phyloP scores from a whole-genome alignment of 1,140 invertebrate species.

The Metaphire vulgaris region DNA sequence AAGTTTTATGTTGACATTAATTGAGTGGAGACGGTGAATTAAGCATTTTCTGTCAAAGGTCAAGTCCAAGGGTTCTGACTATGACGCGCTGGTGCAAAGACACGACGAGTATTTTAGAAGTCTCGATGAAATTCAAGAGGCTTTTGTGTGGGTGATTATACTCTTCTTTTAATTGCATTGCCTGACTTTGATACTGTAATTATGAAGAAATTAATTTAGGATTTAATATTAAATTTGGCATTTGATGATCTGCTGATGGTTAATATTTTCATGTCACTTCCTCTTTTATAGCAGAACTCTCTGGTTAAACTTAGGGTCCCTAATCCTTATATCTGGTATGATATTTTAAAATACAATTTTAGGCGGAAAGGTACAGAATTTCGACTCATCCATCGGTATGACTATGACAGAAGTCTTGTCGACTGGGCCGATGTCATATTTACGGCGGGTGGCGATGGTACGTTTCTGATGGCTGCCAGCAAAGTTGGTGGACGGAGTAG shows the following conservation, averaged over 20 bases:
- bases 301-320: too few species aligned
- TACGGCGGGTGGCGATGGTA: conserved; percentile 95
- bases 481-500: conserved; percentile 67
- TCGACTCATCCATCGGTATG: conserved; percentile 69
- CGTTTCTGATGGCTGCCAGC: conserved; percentile 87
- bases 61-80: conserved; percentile 69
- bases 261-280: too few species aligned
- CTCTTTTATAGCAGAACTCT: too few species aligned
- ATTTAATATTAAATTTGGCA: too few species aligned
- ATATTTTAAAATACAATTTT: too few species aligned
- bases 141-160: not conserved
- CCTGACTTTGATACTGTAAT: not conserved
- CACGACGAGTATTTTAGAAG: conserved; percentile 74
- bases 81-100: conserved; percentile 65
- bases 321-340: too few species aligned
- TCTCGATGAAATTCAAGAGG: conserved; percentile 46
- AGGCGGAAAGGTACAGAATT: conserved; percentile 64
- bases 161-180: conserved; percentile 14
- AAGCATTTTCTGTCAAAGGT: too few species aligned
- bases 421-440: conserved; percentile 91
- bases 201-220: too few species aligned
- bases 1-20: too few species aligned
- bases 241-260: too few species aligned
- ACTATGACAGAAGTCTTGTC: conserved; percentile 64
- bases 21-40: too few species aligned